phyloP scores from a whole-genome alignment of 1,140 invertebrate species.

The Drosophila serrata region DNA sequence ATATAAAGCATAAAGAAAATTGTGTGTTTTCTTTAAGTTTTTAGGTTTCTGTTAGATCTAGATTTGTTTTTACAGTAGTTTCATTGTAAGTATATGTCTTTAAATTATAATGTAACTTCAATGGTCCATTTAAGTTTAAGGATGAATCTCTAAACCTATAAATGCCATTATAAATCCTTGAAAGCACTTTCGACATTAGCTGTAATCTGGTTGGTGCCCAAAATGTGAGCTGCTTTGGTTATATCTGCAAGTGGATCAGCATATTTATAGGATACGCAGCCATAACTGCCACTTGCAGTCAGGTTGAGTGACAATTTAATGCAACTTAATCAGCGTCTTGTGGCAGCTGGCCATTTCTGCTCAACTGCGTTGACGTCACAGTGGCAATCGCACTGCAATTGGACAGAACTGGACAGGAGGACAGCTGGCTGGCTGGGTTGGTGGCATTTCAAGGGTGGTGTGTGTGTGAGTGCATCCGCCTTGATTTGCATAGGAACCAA shows the following conservation, averaged over 20 bases:
- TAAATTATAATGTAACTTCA: not conserved
- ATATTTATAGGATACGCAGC: constrained; percentile 27
- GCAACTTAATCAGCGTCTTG: constrained; percentile 62
- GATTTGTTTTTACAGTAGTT: no score
- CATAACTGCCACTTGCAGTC: constrained; percentile 39
- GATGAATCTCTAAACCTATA: not conserved
- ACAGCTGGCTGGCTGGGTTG: constrained; percentile 4
- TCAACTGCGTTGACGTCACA: constrained; percentile 65
- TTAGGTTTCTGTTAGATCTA: not conserved
- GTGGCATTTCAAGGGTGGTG: constrained; percentile 7
- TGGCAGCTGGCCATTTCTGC: constrained; percentile 42
- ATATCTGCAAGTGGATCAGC: not conserved
- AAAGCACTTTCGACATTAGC: not conserved
- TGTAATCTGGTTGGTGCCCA: constrained; percentile 5
- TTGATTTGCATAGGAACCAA: constrained; percentile 23
- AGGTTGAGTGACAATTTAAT: constrained; percentile 61
- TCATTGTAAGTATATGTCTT: not conserved
- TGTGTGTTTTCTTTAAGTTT: not conserved
- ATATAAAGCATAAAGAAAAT: not conserved
- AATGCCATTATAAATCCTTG: not conserved
- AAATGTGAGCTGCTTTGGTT: constrained; percentile 1
- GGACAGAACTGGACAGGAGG: constrained; percentile 19
- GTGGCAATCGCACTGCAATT: constrained; percentile 29
- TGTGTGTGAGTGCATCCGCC: constrained; percentile 12
- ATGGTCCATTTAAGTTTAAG: not conserved